Evolutionary conservation across 2,797 vertebrate genomes (phyloP).

Genomic region (Kryptolebias ocellatus): DNA sequence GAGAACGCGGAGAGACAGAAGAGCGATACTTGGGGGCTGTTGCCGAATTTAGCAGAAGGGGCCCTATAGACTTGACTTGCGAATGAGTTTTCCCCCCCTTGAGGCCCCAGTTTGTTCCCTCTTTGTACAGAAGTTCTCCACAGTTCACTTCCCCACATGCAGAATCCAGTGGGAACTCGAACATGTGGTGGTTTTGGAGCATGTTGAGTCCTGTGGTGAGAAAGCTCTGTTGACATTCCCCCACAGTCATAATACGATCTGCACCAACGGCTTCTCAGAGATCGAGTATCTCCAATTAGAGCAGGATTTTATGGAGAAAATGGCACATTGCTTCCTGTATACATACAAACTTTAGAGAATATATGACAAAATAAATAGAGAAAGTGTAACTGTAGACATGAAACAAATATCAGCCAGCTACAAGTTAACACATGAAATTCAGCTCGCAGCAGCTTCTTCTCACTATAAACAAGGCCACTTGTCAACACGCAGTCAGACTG

Average conservation of each 20-base stretch:
- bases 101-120: conserved; percentile 57
- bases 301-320: conserved; percentile 8
- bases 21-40: conserved; percentile 44
- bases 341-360: neutral
- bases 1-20: conserved; percentile 43
- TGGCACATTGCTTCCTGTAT: neutral
- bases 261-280: conserved; percentile 16
- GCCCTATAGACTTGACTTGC: conserved; percentile 43
- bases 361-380: neutral
- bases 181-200: conserved; percentile 54
- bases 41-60: conserved; percentile 34
- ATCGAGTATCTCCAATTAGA: conserved; percentile 19
- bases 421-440: conserved; percentile 42
- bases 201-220: conserved; percentile 30
- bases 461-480: conserved; percentile 51
- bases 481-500: conserved; percentile 51
- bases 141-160: conserved; percentile 53
- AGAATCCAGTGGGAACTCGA: conserved; percentile 31
- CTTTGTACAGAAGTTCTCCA: conserved; percentile 57
- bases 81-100: conserved; percentile 49
- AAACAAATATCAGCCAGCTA: conserved; percentile 21
- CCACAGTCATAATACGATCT: conserved; percentile 22
- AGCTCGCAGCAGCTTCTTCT: conserved; percentile 36
- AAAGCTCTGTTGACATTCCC: conserved; percentile 21
- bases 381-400: conserved; percentile 12